phyloP scores from a whole-genome alignment of 2,888 invertebrate species.

The Pristionchus maxplancki region DNA sequence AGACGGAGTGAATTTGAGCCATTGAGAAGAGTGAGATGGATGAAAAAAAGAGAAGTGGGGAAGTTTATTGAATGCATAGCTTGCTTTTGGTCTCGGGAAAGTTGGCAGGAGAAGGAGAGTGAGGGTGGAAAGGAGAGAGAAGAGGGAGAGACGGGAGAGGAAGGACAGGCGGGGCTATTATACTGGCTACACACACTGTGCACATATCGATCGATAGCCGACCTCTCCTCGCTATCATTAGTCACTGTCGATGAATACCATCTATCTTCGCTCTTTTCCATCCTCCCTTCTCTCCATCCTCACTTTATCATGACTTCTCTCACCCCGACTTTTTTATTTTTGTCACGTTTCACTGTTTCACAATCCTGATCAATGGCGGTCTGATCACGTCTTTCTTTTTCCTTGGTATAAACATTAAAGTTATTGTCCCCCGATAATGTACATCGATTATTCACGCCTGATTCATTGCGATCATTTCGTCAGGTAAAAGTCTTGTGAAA shows the following conservation, averaged over 20 bases:
- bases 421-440: neutral
- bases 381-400: neutral
- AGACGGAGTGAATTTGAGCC: constrained; percentile 13
- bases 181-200: constrained; percentile 45
- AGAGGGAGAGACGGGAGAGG: constrained; percentile 25
- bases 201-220: constrained; percentile 48
- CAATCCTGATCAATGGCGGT: neutral
- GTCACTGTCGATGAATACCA: constrained; percentile 47
- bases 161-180: constrained; percentile 47
- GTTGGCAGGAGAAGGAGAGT: constrained; percentile 42
- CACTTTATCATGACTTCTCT: constrained; percentile 33
- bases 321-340: neutral
- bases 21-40: neutral
- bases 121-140: constrained; percentile 24
- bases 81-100: constrained; percentile 35
- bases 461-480: neutral
- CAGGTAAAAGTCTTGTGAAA: constrained; percentile 29
- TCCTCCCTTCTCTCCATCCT: neutral
- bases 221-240: constrained; percentile 48
- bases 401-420: too few relatives aligned
- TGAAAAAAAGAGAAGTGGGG: constrained; percentile 50
- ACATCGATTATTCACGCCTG: neutral
- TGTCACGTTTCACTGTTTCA: neutral
- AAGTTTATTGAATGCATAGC: constrained; percentile 47
- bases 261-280: constrained; percentile 36